Base-by-base conservation (phyloP, 2,888 invertebrate species). In the Scaptomyza parva region DNA sequence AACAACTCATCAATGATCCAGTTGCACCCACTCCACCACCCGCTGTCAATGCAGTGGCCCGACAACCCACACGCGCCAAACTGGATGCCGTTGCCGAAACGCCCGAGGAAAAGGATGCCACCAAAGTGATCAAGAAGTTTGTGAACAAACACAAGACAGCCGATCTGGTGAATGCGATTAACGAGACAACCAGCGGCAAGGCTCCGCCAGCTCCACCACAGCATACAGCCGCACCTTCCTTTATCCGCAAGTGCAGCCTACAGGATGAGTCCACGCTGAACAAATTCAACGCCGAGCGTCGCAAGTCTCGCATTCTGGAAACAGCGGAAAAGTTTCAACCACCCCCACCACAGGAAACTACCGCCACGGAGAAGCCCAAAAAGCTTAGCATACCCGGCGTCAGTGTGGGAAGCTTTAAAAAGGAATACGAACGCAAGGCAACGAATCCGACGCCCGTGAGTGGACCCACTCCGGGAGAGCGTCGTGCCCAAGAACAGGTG, bases 341-440 rank as follows among this genome's bases (percentile, higher is more conserved):
- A 68, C 82, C 88, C 7, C 72, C 70, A 28, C 68, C 67, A 20
- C 22, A 58, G 7, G 24, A 59, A 1, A 14, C 62, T 14, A 48
- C 14, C 1, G 54, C 48, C 1, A 54, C 68, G 0, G 93, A 93
- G 48, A 96, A 96, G 89, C 95, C 95, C 33, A 96, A 96, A 91
- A 97, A 96, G 91, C 93, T 96, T 51, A 94, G 96, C 73, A 95
- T 97, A 88, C 96, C 96, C 28, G 94, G 94, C 30, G 96, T 96
- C 14, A 97, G 96, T 90, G 97, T 97, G 1, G 96, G 96, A 53
- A 97, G 96, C 88, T 97, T 96, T 78, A 97, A 97, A 81, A 95
- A 96, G 83, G 96, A 96, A 82, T 97, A 96, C 88, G 97, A 97
- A 91, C 93, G 96, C 54, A 95, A 96, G 90, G 95, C 96, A 0